Conservation (phyloP, 2,797 vertebrate species). For the Diplodus sargus region DNA sequence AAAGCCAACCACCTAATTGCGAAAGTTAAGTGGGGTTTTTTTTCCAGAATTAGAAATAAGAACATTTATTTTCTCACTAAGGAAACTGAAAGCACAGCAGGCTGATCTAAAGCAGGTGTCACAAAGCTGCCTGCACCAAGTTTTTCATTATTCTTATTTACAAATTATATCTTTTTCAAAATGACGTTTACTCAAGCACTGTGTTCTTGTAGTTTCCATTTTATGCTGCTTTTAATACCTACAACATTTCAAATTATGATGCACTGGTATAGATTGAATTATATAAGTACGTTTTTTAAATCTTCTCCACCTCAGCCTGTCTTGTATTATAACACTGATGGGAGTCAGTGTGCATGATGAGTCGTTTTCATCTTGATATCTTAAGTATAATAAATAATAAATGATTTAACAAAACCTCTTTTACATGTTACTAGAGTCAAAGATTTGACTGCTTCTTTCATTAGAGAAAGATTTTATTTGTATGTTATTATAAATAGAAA, state of each 20-base stretch:
- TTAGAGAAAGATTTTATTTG: background rate
- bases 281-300: background rate
- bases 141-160: conserved; percentile 1
- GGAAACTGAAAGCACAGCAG: conserved; percentile 6
- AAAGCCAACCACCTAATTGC: conserved; percentile 38
- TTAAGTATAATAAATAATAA: background rate
- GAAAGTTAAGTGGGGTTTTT: conserved; percentile 9
- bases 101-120: conserved; percentile 26
- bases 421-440: background rate
- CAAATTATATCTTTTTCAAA: background rate
- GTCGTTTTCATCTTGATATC: background rate
- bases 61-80: conserved; percentile 41
- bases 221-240: background rate
- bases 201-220: too few species aligned
- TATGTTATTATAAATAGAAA: background rate
- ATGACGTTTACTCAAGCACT: background rate
- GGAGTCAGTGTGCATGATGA: background rate
- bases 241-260: background rate
- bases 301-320: background rate
- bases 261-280: background rate
- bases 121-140: background rate
- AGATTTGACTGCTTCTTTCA: background rate
- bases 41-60: conserved; percentile 36
- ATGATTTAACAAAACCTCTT: too few species aligned
- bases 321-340: background rate